Base-by-base conservation (phyloP, 2,113 vertebrate genomes). In the Tragulus kanchil region DNA sequence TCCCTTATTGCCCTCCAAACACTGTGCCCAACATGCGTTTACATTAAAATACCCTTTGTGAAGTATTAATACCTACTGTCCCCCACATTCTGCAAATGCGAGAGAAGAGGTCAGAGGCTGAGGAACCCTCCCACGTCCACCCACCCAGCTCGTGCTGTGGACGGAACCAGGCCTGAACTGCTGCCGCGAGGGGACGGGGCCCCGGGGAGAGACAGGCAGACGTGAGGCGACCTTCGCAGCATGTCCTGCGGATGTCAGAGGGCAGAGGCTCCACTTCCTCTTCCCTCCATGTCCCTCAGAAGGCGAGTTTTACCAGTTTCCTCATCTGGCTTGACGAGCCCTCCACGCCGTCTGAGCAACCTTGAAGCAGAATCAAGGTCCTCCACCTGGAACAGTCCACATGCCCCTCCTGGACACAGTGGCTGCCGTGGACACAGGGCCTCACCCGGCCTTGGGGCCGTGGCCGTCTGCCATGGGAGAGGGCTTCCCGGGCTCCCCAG, bases 31-130 rank as follows among this genome's bases (percentile, higher is more conserved):
- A 59, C 48, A 45, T 1, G 31, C 42, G n/a, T 52, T 42, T 81
- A 77, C 17, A 82, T 78, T 62, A 93, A 94, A 86, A 59, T 61
- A 52, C 48, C 73, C 54, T 54, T 69, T 54, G 54, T 93, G 42
- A 65, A 61, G 14, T 71, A 64, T 85, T 65, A 85, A 71, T 54
- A 83, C 36, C 12, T 48, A n/a, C 59, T 45, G 15, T 82, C 56
- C 31, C 8, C 45, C 25, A 77, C 12, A 16, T 28, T 61, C 45
- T 77, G 17, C 12, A 89, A 61, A 65, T 56, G 8, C 84, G 52
- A 69, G 65, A n/a, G 5, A 42, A 83, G 8, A 58, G 21, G 19
- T 85, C 50, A 50, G 75, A 36, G 17, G 54, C n/a, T 65, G 16
- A 79, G 23, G 2, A 23, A n/a, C 36, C 15, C 36, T 1, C 16